Conservation (phyloP, 2,113 vertebrate species). For the Engystomops pustulosus region DNA sequence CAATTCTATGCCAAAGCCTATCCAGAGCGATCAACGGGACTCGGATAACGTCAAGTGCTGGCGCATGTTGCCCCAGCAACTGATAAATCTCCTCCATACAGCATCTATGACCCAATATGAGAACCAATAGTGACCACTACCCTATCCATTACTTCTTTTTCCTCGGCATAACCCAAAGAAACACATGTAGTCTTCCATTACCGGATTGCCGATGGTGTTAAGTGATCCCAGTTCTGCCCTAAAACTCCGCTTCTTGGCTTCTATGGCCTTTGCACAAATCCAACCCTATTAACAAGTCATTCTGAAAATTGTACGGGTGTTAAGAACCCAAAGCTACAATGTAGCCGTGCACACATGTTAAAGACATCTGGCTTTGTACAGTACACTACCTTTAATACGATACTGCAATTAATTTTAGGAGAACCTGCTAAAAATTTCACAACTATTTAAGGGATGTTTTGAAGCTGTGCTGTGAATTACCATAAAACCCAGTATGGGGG, state of each 20-base stretch:
- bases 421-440: conserved; percentile 19
- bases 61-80: too few relatives aligned
- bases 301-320: not conserved
- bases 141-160: not conserved
- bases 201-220: not conserved
- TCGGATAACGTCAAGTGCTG: too few relatives aligned
- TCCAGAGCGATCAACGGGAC: too few relatives aligned
- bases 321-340: not conserved
- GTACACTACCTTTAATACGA: not conserved
- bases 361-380: not conserved
- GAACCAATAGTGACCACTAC: not conserved
- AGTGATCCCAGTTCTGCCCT: not conserved
- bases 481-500: not conserved
- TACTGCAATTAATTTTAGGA: not conserved
- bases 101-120: not conserved
- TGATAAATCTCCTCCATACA: too few relatives aligned
- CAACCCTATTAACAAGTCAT: conserved; percentile 16
- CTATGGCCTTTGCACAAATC: not conserved
- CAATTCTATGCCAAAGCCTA: too few relatives aligned
- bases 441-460: not conserved
- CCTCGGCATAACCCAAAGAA: not conserved
- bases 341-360: not conserved
- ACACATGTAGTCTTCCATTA: not conserved
- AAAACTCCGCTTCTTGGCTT: not conserved
- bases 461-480: not conserved